Base-by-base conservation (phyloP, 2,113 vertebrate genomes). In the Lethenteron camtschaticum region DNA sequence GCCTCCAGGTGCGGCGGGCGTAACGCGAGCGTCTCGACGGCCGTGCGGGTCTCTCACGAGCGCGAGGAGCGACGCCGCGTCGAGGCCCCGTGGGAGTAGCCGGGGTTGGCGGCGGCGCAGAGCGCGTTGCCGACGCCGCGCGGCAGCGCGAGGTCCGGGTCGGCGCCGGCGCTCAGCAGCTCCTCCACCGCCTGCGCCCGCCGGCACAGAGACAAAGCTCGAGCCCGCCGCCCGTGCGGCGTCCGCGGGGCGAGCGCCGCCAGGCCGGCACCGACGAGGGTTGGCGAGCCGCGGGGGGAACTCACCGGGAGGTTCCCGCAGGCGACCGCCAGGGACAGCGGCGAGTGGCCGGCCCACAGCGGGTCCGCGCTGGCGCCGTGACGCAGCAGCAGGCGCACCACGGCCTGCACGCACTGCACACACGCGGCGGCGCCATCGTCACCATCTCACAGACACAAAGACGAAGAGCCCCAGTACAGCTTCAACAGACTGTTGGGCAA, bases 271-370 rank as follows among this genome's bases (percentile, higher is more conserved):
- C 41, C 41, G 41, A 41, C 41, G 4, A 5, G 41, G 5, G 41
- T 41, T 41, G 41, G 41, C 41, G 41, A 41, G 5, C 41, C 5
- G 41, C 41, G 4, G 41, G 41, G 24, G 41, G 41, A 41, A 8
- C 80, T 75, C 75, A 90, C 88, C 81, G 82, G 73, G 68, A 86
- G 79, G 4, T 91, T 91, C 71, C 87, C 87, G 14, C 80, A 83
- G 68, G 84, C 81, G 9, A 91, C 84, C 58, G 86, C 81, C 74
- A 90, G 73, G 4, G 88, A 94, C 18, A 91, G 84, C 0, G 87
- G 83, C 4, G 88, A 90, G 77, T 90, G 88, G 57, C 86, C 83
- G 1, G 83, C 85, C 87, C 89, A 91, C 71, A 91, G 74, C 9
- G 75, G 55, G 72, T 82, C 79, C 70, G 81, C 80, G n/a, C 78